These are phyloP conservation scores for Limonius californicus DNA, from an alignment of 1,140 invertebrate genomes.

Conservation along the genomic window DNA sequence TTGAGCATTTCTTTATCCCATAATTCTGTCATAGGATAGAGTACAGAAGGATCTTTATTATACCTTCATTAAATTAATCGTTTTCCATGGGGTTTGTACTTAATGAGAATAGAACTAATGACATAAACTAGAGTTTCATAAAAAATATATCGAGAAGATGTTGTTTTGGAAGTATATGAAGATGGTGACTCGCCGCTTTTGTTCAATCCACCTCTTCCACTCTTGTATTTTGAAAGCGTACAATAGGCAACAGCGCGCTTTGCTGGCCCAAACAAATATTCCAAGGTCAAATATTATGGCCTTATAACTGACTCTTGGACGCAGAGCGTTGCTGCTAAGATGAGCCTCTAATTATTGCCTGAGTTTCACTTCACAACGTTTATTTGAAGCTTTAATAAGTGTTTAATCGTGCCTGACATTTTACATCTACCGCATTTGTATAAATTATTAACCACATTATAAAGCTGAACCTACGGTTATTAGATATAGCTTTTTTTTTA, in stretches of 20 bases:
- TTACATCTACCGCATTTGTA: background rate
- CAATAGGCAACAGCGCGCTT: background rate
- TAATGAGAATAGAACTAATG: no score
- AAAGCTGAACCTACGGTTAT: no score
- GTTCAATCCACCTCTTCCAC: background rate
- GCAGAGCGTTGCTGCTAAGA: background rate
- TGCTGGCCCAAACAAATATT: slow-evolving; percentile 34
- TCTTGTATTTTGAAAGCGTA: slow-evolving; percentile 1
- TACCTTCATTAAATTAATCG: no score
- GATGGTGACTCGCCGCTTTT: no score
- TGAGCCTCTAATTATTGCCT: background rate
- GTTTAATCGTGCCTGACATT: background rate
- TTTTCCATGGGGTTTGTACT: no score
- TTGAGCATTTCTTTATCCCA: no score
- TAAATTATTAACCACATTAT: background rate
- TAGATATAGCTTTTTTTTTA: no score
- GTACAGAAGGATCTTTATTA: no score
- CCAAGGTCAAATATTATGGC: slow-evolving; percentile 28
- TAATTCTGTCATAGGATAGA: no score
- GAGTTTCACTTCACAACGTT: background rate
- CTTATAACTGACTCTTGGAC: background rate
- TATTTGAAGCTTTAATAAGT: background rate
- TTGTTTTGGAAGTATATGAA: no score
- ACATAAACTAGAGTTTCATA: no score
- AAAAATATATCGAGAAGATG: no score